Evolutionary conservation across 2,888 invertebrate genomes (phyloP).

Genomic region (Adelognathus sp.): DNA sequence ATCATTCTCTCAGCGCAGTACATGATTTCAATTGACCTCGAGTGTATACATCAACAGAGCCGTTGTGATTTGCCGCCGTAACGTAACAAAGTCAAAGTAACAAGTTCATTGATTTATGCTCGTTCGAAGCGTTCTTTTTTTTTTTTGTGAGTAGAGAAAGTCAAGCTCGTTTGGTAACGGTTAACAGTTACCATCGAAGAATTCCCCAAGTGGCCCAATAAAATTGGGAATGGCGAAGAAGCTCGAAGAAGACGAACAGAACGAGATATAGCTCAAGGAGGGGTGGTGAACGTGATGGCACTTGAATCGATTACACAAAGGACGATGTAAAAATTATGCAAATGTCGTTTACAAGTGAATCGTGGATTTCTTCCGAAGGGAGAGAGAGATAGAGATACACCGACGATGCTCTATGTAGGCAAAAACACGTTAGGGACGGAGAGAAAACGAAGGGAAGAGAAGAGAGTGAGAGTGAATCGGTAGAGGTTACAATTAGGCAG

Average conservation of each 20-base stretch:
- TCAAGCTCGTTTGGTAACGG: not conserved
- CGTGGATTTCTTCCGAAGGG: constrained; percentile 44
- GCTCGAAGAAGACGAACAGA: constrained; percentile 4
- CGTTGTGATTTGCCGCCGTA: no score
- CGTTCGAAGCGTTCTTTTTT: no score
- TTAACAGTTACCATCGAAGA: constrained; percentile 14
- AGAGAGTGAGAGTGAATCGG: constrained; percentile 48
- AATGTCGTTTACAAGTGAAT: constrained; percentile 79
- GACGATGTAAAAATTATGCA: constrained; percentile 80
- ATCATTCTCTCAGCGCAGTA: no score
- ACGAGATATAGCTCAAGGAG: not conserved
- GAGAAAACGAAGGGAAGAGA: constrained; percentile 5
- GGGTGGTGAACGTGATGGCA: constrained; percentile 49
- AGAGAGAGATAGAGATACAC: no score
- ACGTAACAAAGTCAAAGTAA: no score
- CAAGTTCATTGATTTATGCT: no score
- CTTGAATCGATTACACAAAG: constrained; percentile 75
- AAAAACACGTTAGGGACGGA: constrained; percentile 9
- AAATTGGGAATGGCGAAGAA: constrained; percentile 1
- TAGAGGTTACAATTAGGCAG: constrained; percentile 80
- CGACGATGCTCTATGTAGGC: not conserved
- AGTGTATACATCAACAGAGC: no score
- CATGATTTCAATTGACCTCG: no score
- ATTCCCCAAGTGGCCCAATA: not conserved
- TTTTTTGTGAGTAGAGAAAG: no score